Evolutionary conservation across 1,140 invertebrate genomes (phyloP), one percentile per base, ranked within the genome.

Genomic region (Drosophila bipectinata): DNA sequence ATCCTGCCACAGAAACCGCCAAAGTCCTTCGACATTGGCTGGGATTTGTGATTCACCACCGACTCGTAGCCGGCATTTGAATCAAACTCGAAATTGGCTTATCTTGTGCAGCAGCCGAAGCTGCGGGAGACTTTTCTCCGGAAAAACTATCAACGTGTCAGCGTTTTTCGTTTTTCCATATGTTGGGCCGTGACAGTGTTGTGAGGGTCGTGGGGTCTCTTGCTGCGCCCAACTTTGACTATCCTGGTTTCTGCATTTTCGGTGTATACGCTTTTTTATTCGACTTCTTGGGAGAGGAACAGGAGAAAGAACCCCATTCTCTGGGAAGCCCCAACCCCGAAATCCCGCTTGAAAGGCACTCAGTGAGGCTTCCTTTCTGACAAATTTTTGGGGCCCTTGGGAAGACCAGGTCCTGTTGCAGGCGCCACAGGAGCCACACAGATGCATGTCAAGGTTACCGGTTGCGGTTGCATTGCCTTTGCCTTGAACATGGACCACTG

Each of bases 21-120:
- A 62, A 37, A 54, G 51, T 41, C 21, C 48, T 75, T 52, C 55
- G 56, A 52, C 55, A 68, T 61, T 39, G 57, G 59, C 62, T 55
- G 53, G 76, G 58, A 73, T 79, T 87, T 88, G 79, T 87, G 82
- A 87, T 79, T 88, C 66, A 78, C 62, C 69, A 77, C 34, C 68
- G 68, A 80, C 68, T 63, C 37, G 67, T 57, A 9, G 32, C 8
- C 34, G 41, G 82, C 75, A 83, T 87, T 83, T 83, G 83, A 87
- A 77, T 83, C 79, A 83, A 77, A 88, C 79, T 87, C 71, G 67
- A 88, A 88, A 87, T 87, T 87, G 83, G 83, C 83, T 87, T 87
- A 83, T 87, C 83, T 88, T 72, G 83, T 79, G 83, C 34, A 37
- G 10, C 34, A 37, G 83, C 64, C 57, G 3, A 64, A 54, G 71